These are phyloP conservation scores for Phoeniculus purpureus DNA, from an alignment of 2,797 vertebrate species.

Conservation along the genomic window DNA sequence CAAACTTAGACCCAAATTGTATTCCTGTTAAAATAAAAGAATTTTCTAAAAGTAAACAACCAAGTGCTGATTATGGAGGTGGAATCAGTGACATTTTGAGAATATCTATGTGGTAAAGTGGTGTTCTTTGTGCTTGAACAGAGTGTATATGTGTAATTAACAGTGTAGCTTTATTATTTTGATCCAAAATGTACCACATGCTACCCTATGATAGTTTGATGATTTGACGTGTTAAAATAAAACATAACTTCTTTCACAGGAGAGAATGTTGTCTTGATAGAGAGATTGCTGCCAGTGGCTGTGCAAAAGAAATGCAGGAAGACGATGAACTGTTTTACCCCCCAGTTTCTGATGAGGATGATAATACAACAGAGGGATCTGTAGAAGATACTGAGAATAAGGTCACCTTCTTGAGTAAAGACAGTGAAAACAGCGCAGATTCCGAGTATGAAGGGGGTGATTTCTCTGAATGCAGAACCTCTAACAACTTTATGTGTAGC, in stretches of 20 bases:
- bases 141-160: background rate
- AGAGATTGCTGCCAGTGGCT: slow-evolving; percentile 93
- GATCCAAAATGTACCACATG: background rate
- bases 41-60: background rate
- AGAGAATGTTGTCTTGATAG: slow-evolving; percentile 87
- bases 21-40: background rate
- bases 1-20: background rate
- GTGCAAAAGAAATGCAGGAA: slow-evolving; percentile 88
- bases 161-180: background rate
- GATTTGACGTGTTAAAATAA: background rate
- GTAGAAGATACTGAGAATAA: slow-evolving; percentile 43
- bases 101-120: no score
- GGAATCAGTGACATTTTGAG: background rate
- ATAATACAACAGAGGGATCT: slow-evolving; percentile 19
- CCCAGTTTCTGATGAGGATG: slow-evolving; percentile 78
- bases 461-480: background rate
- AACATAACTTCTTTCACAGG: slow-evolving; percentile 67
- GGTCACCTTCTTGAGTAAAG: background rate
- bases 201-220: background rate
- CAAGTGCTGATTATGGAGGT: background rate
- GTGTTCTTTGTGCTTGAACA: background rate
- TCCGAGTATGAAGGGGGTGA: background rate
- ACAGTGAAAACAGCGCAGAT: background rate
- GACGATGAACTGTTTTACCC: slow-evolving; percentile 85
- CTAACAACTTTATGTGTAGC: background rate